phyloP scores from a whole-genome alignment of 1,140 invertebrate species.

The Drosophila subobscura region DNA sequence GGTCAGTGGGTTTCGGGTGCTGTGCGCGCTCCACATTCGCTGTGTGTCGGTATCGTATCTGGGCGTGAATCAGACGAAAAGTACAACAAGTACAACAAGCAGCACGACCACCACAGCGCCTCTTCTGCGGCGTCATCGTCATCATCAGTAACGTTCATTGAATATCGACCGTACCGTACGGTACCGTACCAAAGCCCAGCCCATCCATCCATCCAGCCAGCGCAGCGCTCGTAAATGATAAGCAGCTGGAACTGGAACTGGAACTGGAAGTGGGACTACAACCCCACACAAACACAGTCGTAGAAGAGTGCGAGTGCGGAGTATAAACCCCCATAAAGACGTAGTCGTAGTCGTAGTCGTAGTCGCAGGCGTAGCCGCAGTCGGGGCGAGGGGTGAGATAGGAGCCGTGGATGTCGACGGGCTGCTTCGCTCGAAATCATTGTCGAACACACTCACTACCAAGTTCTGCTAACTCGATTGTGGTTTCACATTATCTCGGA shows the following conservation, averaged over 20 bases:
- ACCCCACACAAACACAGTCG: too few species aligned
- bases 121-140: slow-evolving; percentile 36
- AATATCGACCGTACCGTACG: slow-evolving; percentile 52
- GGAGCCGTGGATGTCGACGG: slow-evolving; percentile 5
- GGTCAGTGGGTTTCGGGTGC: slow-evolving; percentile 54
- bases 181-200: slow-evolving; percentile 29
- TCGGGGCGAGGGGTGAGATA: slow-evolving; percentile 34
- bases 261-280: background rate
- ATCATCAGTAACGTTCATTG: slow-evolving; percentile 60
- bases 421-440: slow-evolving; percentile 59
- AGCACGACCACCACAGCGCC: slow-evolving; percentile 2
- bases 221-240: slow-evolving; percentile 56
- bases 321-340: slow-evolving; percentile 11
- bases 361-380: background rate
- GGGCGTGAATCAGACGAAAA: slow-evolving; percentile 47
- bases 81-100: slow-evolving; percentile 24
- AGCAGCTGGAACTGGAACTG: slow-evolving; percentile 52
- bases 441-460: slow-evolving; percentile 62
- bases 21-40: slow-evolving; percentile 5
- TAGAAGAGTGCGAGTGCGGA: too few species aligned
- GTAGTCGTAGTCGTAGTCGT: background rate
- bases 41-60: slow-evolving; percentile 11
- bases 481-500: slow-evolving; percentile 62
- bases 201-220: slow-evolving; percentile 10
- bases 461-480: slow-evolving; percentile 64